Evolutionary conservation across 2,797 vertebrate genomes (phyloP), one percentile per base, ranked within the genome.

Genomic region (Chiroxiphia lanceolata): DNA sequence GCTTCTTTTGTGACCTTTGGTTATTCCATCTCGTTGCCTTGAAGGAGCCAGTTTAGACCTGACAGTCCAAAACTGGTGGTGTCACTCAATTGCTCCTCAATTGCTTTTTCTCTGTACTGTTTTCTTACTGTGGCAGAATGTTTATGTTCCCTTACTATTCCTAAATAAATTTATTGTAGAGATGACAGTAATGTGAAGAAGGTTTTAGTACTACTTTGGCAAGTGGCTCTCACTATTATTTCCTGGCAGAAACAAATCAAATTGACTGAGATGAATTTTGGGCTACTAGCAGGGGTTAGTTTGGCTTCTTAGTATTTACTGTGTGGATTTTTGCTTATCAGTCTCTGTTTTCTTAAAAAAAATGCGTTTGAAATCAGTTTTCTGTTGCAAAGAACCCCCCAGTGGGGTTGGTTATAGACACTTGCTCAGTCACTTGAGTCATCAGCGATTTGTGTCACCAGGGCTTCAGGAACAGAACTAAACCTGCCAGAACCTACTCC

Each of bases 1-100:
- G 0, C 45, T 94, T 57, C 74, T 76, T 85, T 85, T 48, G 34
- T 94, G 91, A 95, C 81, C 79, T 96, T 89, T 76, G 80, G 80
- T 54, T 79, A 56, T 79, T 82, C 65, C 31, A 54, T 44, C 75
- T 63, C 1, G 0, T 87, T 88, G 84, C 80, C 38, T 84, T 51
- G 63, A 68, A 94, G 56, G 54, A 69, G 83, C 67, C 83, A 71
- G 42, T 88, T 90, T 81, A 94, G 69, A 77, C 23, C 65, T 76
- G 61, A 34, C 48, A 44, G 34, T 40, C 72, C 56, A 65, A 14
- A 44, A 42, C 25, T 40, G n/a, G 14, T 44, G 42, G 70, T 78
- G 82, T 83, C 79, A 56, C 26, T 53, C 33, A n/a, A 20, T 61
- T 74, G 13, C 29, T 75, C 19, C 6, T 81, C 38, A 22, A 6